Conservation (phyloP, 2,888 invertebrate genomes). For the Meta bourneti region DNA sequence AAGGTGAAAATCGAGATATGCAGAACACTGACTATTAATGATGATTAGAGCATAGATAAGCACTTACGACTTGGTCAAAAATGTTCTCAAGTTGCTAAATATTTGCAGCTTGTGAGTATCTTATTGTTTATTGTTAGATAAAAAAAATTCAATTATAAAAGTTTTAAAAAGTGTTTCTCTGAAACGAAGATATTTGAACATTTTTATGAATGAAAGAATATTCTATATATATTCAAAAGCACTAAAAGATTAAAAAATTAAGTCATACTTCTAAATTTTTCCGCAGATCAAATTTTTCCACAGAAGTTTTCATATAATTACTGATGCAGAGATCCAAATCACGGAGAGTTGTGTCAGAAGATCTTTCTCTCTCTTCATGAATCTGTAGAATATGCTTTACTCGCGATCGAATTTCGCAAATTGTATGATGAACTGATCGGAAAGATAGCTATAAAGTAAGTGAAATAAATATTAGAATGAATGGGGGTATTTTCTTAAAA, state of each 20-base stretch:
- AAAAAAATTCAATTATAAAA: not conserved
- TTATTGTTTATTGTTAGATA: not conserved
- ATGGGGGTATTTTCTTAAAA: not conserved
- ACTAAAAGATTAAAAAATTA: not conserved
- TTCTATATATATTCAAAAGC: too few relatives aligned
- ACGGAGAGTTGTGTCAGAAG: constrained; percentile 78
- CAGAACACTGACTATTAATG: too few relatives aligned
- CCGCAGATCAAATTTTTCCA: constrained; percentile 85
- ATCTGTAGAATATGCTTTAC: constrained; percentile 85
- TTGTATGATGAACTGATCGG: constrained; percentile 85
- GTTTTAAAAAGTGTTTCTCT: not conserved
- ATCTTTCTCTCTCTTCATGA: constrained; percentile 78
- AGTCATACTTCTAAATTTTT: constrained; percentile 82
- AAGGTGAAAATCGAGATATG: too few relatives aligned
- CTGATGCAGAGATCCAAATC: constrained; percentile 83
- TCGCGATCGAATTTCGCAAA: constrained; percentile 88
- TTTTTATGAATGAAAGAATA: not conserved
- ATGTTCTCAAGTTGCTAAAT: not conserved
- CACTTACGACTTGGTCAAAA: not conserved
- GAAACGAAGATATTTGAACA: not conserved
- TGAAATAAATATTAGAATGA: constrained; percentile 57
- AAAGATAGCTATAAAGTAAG: constrained; percentile 85
- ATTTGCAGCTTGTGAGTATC: not conserved
- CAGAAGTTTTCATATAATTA: constrained; percentile 86
- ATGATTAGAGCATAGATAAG: too few relatives aligned